These are phyloP conservation scores for Coturnix japonica DNA, from an alignment of 2,113 vertebrate genomes.

Conservation along the genomic window DNA sequence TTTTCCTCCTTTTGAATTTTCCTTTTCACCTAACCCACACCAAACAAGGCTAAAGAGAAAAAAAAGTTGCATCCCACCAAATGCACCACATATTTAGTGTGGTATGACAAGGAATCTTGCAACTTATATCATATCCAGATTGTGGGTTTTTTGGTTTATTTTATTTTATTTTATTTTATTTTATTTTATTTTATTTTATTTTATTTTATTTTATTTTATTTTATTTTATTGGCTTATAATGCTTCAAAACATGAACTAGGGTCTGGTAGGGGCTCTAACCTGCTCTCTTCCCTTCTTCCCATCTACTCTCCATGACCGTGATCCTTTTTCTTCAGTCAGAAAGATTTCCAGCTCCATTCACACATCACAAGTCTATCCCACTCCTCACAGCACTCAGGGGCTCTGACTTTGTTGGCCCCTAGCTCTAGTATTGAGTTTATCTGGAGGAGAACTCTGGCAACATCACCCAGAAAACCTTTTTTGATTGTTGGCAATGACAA, in stretches of 20 bases:
- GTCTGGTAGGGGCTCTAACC: not conserved
- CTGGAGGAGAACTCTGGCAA: not conserved
- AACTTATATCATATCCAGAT: not conserved
- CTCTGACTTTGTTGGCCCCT: not conserved
- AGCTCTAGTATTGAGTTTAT: not conserved
- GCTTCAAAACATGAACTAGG: not conserved
- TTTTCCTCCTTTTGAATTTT: not conserved
- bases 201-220: too few species aligned
- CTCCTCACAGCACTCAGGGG: not conserved
- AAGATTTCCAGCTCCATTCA: not conserved
- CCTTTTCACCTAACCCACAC: not conserved
- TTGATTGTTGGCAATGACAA: not conserved
- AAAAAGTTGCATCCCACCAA: not conserved
- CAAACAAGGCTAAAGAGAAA: not conserved
- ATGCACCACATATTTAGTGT: not conserved
- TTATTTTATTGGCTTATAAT: not conserved
- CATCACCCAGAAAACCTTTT: not conserved
- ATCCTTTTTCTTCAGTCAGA: not conserved
- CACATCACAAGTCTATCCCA: not conserved
- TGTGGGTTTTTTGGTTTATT: not conserved
- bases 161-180: too few species aligned
- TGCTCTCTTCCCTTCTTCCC: not conserved
- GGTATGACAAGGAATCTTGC: not conserved
- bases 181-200: too few species aligned
- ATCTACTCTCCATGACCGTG: not conserved